phyloP scores from a whole-genome alignment of 2,113 vertebrate genomes.

The Agapornis roseicollis region DNA sequence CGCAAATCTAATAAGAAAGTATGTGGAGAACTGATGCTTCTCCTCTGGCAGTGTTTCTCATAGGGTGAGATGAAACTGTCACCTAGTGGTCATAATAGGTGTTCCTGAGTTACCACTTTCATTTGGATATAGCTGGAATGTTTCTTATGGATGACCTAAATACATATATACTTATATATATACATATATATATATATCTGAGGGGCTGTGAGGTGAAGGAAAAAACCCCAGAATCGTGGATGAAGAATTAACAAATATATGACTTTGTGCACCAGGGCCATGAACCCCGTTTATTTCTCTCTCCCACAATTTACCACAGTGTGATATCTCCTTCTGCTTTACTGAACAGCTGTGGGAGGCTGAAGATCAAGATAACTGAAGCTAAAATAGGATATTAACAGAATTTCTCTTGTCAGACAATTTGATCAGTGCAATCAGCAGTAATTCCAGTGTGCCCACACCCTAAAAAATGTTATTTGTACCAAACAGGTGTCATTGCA shows the following conservation, averaged over 20 bases:
- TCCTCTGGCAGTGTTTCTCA: not conserved
- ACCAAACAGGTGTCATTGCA: not conserved
- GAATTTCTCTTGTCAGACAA: not conserved
- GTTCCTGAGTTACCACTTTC: not conserved
- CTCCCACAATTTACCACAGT: not conserved
- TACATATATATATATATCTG: not conserved
- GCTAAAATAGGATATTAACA: not conserved
- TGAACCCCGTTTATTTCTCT: not conserved
- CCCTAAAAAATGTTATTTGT: not conserved
- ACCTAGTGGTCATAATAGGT: slow-evolving; percentile 68
- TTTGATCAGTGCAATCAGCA: not conserved
- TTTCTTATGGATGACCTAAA: not conserved
- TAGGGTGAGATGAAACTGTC: slow-evolving; percentile 68
- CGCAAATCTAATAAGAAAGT: not conserved
- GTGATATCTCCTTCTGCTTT: not conserved
- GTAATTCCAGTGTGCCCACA: not conserved
- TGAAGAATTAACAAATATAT: not conserved
- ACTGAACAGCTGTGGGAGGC: not conserved
- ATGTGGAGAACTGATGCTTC: not conserved
- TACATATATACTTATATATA: not conserved
- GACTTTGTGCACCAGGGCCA: not conserved
- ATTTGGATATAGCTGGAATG: not conserved
- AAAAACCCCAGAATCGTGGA: not conserved
- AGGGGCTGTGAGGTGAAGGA: not conserved
- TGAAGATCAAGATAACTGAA: not conserved